A percentile compares a stretch with the other conserved stretches of the same genome.
Evolutionary conservation across 2,113 vertebrate species (phyloP).

Genomic region (Pedionomus torquatus): DNA sequence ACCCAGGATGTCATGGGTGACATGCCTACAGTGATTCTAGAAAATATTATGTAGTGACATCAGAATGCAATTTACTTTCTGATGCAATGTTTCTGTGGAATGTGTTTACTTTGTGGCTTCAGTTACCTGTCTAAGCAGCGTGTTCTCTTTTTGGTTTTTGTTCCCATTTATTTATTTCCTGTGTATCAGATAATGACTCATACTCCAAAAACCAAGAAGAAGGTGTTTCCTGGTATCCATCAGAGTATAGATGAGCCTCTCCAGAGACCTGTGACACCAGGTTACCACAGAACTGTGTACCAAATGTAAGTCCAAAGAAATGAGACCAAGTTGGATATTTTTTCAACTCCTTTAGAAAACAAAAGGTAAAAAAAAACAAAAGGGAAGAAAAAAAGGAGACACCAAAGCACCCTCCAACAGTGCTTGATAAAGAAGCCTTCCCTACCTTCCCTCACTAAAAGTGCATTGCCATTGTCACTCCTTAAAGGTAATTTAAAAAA

Average conservation of each 20-base stretch:
- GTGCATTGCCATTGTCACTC: not conserved
- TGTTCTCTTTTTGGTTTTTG: not conserved
- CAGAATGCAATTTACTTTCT: not conserved
- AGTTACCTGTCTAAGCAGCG: not conserved
- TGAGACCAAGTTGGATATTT: not conserved
- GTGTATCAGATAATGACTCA: constrained; percentile 92
- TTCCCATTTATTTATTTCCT: not conserved
- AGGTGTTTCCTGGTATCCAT: constrained; percentile 45
- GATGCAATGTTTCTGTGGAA: not conserved
- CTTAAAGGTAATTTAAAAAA: not conserved
- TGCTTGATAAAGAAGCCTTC: constrained; percentile 28
- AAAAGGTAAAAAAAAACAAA: no score
- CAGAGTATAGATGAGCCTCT: constrained; percentile 85
- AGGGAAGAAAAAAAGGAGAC: no score
- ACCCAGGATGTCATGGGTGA: not conserved
- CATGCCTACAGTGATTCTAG: not conserved
- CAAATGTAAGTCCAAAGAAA: constrained; percentile 76
- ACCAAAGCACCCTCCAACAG: not conserved
- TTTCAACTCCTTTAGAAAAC: not conserved
- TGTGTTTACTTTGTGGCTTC: not conserved
- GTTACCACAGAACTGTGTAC: constrained; percentile 76
- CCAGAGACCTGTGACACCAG: constrained; percentile 88
- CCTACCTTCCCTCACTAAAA: not conserved
- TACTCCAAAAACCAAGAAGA: constrained; percentile 84
- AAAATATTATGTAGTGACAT: not conserved